Percentiles rank a stretch among this genome's conserved stretches.
Evolutionary conservation across 2,888 invertebrate genomes (phyloP).

Genomic region (Micoletzkya japonica): DNA sequence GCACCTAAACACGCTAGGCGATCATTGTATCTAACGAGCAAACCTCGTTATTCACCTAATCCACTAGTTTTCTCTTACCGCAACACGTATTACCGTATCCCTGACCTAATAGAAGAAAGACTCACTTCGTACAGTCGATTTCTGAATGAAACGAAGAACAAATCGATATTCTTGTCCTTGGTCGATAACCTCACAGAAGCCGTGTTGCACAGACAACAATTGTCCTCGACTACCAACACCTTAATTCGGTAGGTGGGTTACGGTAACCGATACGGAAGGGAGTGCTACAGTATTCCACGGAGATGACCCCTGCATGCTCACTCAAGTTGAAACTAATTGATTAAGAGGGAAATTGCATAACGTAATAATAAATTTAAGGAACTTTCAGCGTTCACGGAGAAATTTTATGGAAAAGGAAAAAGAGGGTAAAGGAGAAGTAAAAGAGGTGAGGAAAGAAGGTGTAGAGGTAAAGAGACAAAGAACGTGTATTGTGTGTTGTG

Average conservation of each 20-base stretch:
- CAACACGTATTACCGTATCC: no score
- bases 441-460: no score
- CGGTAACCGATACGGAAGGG: not conserved
- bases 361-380: not conserved
- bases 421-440: no score
- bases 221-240: conserved; percentile 78
- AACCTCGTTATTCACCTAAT: no score
- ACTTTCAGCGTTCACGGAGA: no score
- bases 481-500: no score
- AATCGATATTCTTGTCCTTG: conserved; percentile 75
- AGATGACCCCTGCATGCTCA: no score
- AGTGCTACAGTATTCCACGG: not conserved
- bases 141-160: conserved; percentile 83
- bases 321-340: not conserved
- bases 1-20: conserved; percentile 77
- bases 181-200: conserved; percentile 82
- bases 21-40: no score
- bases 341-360: not conserved
- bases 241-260: conserved; percentile 26
- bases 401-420: no score
- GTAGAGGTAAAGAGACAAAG: no score
- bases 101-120: no score
- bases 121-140: conserved; percentile 81
- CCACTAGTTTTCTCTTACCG: no score
- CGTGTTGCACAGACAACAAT: conserved; percentile 85